These are phyloP conservation scores for Grantiella picta DNA, from an alignment of 2,113 vertebrate species.

Conservation along the genomic window DNA sequence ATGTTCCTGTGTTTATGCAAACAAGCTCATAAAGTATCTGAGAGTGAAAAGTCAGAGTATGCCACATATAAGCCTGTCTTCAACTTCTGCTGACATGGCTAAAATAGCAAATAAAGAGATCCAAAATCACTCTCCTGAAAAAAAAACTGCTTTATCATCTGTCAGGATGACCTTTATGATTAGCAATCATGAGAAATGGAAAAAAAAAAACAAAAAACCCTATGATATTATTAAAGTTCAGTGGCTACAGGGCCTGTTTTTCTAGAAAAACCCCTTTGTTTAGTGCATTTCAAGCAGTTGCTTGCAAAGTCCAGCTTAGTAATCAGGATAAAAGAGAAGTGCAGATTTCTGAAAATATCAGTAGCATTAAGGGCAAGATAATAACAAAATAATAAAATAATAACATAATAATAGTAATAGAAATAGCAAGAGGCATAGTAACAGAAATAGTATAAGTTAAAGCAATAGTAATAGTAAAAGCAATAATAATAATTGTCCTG, in stretches of 20 bases:
- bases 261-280: neutral
- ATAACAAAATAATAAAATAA: neutral
- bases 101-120: neutral
- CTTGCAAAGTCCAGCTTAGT: neutral
- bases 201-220: neutral
- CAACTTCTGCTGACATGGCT: neutral
- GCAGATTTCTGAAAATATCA: neutral
- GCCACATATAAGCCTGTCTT: neutral
- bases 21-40: neutral
- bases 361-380: neutral
- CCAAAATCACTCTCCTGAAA: neutral
- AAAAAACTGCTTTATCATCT: neutral
- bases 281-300: neutral
- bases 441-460: no score
- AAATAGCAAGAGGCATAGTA: no score
- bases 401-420: neutral
- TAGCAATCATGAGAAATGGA: neutral
- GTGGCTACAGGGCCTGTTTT: neutral
- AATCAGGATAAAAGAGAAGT: neutral
- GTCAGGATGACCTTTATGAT: neutral
- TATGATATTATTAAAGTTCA: neutral
- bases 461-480: neutral
- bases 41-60: neutral
- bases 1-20: neutral
- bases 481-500: no score